These are phyloP conservation scores for Drosophila multiciliata DNA, from an alignment of 2,888 invertebrate species.

Conservation along the genomic window DNA sequence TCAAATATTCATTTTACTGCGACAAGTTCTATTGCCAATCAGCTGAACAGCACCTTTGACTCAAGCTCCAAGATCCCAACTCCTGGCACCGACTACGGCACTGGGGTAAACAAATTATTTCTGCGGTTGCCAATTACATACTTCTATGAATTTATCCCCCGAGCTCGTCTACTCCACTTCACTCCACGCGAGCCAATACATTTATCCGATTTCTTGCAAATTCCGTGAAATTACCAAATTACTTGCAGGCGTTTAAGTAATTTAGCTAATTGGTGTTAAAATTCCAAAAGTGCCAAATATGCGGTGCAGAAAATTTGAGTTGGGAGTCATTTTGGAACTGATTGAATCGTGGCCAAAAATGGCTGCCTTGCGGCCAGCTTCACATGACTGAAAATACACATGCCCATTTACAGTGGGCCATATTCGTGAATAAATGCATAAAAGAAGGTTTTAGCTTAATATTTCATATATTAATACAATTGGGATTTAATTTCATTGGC, in stretches of 20 bases:
- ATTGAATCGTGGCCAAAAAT: constrained; percentile 25
- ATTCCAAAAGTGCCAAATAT: constrained; percentile 60
- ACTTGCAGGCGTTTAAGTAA: constrained; percentile 57
- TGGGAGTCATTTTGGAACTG: constrained; percentile 4
- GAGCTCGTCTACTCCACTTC: too few species aligned
- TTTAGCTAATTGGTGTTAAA: constrained; percentile 71
- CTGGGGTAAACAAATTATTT: constrained; percentile 1
- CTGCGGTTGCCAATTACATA: not conserved
- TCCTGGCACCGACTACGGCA: not conserved
- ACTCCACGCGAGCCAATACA: not conserved
- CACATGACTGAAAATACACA: too few species aligned
- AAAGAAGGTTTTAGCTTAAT: not conserved
- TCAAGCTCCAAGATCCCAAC: not conserved
- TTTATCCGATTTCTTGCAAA: constrained; percentile 11
- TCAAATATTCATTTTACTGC: constrained; percentile 36
- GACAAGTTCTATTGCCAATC: constrained; percentile 35
- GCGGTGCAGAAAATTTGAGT: constrained; percentile 17
- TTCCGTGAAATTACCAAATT: constrained; percentile 61
- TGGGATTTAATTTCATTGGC: not conserved
- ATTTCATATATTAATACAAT: not conserved
- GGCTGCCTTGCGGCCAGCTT: too few species aligned
- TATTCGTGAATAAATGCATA: not conserved
- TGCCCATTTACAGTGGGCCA: not conserved
- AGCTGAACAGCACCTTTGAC: constrained; percentile 2
- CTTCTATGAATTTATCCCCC: not conserved